A percentile compares a stretch with the other conserved stretches of the same genome.
Conservation (phyloP, 2,888 invertebrate genomes). For the Achlya flavicornis region DNA sequence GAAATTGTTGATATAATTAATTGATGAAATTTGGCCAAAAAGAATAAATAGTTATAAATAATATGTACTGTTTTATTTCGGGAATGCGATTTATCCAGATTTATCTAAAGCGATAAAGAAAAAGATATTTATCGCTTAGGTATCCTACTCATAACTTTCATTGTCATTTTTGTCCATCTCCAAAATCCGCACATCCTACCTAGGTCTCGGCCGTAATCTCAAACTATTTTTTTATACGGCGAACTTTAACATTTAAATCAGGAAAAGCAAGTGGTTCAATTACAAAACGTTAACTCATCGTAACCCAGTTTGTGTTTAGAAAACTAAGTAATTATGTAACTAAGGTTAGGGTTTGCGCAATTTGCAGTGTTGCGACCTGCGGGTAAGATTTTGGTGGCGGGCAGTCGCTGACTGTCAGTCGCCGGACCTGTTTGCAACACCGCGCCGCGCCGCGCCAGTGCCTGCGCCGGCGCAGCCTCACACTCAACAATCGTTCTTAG, state of each 20-base stretch:
- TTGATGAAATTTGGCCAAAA: no score
- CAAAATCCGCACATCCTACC: no score
- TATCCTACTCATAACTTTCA: no score
- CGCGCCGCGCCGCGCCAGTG: conserved; percentile 25
- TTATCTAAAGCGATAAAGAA: no score
- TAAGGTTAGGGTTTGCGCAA: conserved; percentile 68
- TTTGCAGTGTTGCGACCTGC: conserved; percentile 36
- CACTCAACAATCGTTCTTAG: background rate
- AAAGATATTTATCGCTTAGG: no score
- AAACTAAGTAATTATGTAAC: conserved; percentile 69
- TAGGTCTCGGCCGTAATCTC: no score
- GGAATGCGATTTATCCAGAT: no score
- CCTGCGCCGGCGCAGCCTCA: conserved; percentile 19
- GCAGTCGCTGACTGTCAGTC: conserved; percentile 17
- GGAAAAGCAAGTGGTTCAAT: conserved; percentile 20
- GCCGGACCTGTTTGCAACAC: conserved; percentile 28
- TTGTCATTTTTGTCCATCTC: background rate
- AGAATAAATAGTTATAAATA: no score
- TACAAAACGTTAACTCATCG: conserved; percentile 39
- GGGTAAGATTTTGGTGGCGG: conserved; percentile 11
- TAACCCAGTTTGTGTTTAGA: conserved; percentile 52
- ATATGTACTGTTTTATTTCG: no score
- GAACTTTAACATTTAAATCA: conserved; percentile 5
- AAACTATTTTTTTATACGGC: no score
- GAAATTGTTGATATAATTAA: no score